Evolutionary conservation across 2,888 invertebrate genomes (phyloP), one percentile per base, ranked within the genome.

Genomic region (Tromatobia lineatoria): DNA sequence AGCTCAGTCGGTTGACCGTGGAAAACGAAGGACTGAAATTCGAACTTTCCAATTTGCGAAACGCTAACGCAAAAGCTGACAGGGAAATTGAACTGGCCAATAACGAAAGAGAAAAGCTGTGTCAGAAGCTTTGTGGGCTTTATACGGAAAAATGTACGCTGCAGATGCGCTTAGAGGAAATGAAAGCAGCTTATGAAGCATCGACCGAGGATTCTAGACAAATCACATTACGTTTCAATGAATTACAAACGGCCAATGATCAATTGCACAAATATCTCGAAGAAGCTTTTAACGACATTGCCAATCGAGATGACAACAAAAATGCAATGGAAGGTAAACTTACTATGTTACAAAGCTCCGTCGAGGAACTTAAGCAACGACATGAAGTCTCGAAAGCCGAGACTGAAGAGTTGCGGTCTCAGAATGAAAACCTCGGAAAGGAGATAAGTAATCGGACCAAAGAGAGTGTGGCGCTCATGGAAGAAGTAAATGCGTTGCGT

Each of bases 1-100:
- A 85, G 45, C 47, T 74, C 54, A 66, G 66, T 42, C 80, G 57
- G 18, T 45, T 67, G 57, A 74, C 25, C 4, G 34, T 64, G 1
- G 87, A 83, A 47, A 88, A 88, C 67, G 86, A 88, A 20, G 76
- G 86, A 61, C 71, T 88, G 70, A 89, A 80, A 67, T 67, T 82
- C 50, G 87, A 89, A 52, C 38, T 88, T 38, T 67, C 81, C 7
- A 86, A 86, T 61, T 73, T 83, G 78, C 85, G 47, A 25, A 75
- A 66, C 7, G 78, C 80, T 25, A 87, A 82, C 20, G 54, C 81
- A 7, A 74, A 73, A 20, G 20, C 71, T 2, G 85, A 75, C 23
- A 38, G 59, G 23, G 75, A 85, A 85, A 29, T 64, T 25, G 79
- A 80, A 81, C 50, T 64, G 52, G 8, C 70, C n/a, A 79, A 45